Evolutionary conservation across 2,797 vertebrate genomes (phyloP), one percentile per base, ranked within the genome.

Genomic region (Cottoperca gobio): DNA sequence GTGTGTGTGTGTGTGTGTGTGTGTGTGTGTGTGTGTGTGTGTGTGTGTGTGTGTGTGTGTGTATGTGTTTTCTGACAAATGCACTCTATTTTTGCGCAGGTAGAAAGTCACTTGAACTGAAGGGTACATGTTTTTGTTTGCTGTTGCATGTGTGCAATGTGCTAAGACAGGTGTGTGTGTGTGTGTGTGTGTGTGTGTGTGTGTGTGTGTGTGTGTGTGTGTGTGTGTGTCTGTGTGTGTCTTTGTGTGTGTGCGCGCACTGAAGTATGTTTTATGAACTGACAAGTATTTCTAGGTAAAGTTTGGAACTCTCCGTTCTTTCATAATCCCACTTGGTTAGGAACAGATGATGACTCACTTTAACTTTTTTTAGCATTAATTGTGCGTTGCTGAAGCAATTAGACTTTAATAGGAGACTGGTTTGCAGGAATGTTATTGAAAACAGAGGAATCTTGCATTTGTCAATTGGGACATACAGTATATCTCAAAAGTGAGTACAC

Each of bases 81-180:
- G 57, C 70, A 79, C 63, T 85, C 82, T 33, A 35, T 60, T 2
- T 2, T 35, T 42, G 53, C 21, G 43, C 54, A 77, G 63, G 75
- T 59, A 72, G 62, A 65, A 73, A 42, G 60, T 50, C 46, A 74
- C 55, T 71, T 65, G 46, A 45, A 68, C 61, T 68, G 76, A 88
- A 80, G 60, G 85, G 40, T 62, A 57, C 78, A 79, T 81, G 84
- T 83, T 69, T 83, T 73, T 83, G 73, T 71, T 70, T 81, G 58
- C 35, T 78, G 68, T 64, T 55, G 53, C 76, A 55, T 86, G 70
- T 76, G 61, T 60, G 49, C 35, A 82, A 85, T 83, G 49, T 46
- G 42, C 57, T 12, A 16, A 73, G 79, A 80, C 76, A 86, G 67
- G 63, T 63, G n/a, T 45, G 26, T 50, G 50, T 50, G 53, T 65